phyloP scores from a whole-genome alignment of 2,113 vertebrate species.

The Grus americana region DNA sequence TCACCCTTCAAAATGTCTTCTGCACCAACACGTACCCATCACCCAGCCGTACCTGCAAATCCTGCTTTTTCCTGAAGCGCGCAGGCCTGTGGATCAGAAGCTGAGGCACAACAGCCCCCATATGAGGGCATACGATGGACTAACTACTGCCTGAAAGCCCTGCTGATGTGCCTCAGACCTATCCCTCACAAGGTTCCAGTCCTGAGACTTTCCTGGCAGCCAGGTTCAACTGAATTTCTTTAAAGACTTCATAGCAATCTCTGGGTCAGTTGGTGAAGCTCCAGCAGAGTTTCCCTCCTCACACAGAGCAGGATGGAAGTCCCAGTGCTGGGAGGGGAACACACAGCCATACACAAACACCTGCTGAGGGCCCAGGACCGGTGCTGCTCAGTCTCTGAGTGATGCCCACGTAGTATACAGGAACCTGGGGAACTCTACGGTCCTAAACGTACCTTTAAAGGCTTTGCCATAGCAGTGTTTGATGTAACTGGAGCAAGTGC shows the following conservation, averaged over 20 bases:
- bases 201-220: background rate
- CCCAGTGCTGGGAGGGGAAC: background rate
- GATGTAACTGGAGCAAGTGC: background rate
- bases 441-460: background rate
- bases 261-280: background rate
- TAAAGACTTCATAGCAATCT: background rate
- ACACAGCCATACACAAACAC: accelerated
- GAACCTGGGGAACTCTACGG: background rate
- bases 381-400: background rate
- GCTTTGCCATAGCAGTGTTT: background rate
- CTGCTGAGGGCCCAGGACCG: background rate
- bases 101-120: background rate
- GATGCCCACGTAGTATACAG: background rate
- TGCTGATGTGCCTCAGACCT: background rate
- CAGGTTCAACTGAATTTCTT: background rate
- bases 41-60: background rate
- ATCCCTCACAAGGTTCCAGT: background rate
- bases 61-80: background rate
- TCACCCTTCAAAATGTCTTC: background rate
- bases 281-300: background rate
- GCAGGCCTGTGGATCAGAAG: background rate
- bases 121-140: no score
- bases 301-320: background rate
- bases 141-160: background rate
- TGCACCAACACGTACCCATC: background rate